A percentile compares a stretch with the other conserved stretches of the same genome.
Conservation (phyloP, 1,140 invertebrate species). For the Bombus cullumanus region DNA sequence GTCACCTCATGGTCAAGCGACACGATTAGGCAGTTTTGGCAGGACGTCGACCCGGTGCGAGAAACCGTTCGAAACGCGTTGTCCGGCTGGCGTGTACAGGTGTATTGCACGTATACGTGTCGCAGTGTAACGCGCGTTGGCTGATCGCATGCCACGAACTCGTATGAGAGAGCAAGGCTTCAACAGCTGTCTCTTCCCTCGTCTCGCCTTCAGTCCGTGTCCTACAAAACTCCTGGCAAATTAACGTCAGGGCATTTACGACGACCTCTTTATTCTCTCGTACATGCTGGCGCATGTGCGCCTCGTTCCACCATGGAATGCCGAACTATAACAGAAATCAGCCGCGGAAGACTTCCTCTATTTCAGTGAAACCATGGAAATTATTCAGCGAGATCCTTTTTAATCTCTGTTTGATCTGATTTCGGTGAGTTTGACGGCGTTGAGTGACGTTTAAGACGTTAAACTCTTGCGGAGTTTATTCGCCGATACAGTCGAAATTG, state of each 20-base stretch:
- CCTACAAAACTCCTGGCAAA: constrained; percentile 55
- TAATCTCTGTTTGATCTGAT: too few relatives aligned
- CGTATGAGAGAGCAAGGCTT: constrained; percentile 31
- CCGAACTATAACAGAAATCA: not conserved
- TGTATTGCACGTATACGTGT: not conserved
- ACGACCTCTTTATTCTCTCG: constrained; percentile 44
- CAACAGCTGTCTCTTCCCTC: constrained; percentile 35
- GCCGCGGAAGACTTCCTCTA: too few relatives aligned
- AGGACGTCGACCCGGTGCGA: constrained; percentile 50
- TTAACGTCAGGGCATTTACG: constrained; percentile 49
- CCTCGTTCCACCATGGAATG: constrained; percentile 11
- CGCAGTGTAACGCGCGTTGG: not conserved
- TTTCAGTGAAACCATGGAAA: too few relatives aligned
- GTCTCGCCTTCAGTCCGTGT: constrained; percentile 34
- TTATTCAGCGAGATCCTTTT: too few relatives aligned
- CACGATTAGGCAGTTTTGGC: constrained; percentile 55
- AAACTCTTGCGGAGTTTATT: too few relatives aligned
- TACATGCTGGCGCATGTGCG: constrained; percentile 9
- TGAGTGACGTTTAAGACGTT: too few relatives aligned
- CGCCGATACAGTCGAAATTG: too few relatives aligned
- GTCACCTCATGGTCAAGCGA: not conserved
- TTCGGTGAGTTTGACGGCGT: too few relatives aligned
- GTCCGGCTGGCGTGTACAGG: constrained; percentile 31
- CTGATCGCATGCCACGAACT: too few relatives aligned
- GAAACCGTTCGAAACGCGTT: constrained; percentile 53